Evolutionary conservation across 2,113 vertebrate genomes (phyloP).

Genomic region (Salvelinus alpinus): DNA sequence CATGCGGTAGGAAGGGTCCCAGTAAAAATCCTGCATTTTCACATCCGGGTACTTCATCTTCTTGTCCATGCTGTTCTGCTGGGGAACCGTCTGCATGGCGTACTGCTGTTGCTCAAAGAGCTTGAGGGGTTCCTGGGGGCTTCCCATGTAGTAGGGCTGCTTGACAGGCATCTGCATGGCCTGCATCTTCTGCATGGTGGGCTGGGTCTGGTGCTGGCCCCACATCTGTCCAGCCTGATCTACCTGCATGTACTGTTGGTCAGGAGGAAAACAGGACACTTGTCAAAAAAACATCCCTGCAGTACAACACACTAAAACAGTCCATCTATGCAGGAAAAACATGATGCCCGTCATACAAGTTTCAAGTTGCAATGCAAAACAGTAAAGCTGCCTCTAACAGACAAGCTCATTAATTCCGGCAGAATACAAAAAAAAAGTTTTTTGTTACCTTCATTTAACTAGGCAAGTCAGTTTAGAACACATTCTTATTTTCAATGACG

Average conservation of each 20-base stretch:
- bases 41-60: conserved; percentile 93
- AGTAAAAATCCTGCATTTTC: conserved; percentile 91
- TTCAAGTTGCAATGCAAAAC: not conserved
- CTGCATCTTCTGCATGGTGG: conserved; percentile 85
- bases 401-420: too few species aligned
- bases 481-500: too few species aligned
- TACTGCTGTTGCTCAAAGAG: conserved; percentile 83
- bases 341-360: not conserved
- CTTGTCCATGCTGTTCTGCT: conserved; percentile 82
- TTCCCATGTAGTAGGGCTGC: conserved; percentile 67
- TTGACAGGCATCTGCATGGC: conserved; percentile 82
- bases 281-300: not conserved
- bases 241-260: conserved; percentile 83
- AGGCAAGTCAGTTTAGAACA: too few species aligned
- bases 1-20: conserved; percentile 86
- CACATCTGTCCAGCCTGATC: conserved; percentile 91
- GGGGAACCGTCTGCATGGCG: conserved; percentile 48
- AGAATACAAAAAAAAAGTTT: too few species aligned
- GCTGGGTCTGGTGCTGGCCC: conserved; percentile 82
- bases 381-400: not conserved
- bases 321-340: not conserved
- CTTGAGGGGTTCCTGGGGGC: conserved; percentile 88
- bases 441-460: too few species aligned
- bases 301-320: too few species aligned
- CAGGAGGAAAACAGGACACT: not conserved